Evolutionary conservation across 2,797 vertebrate genomes (phyloP).

Genomic region (Sciurus carolinensis): DNA sequence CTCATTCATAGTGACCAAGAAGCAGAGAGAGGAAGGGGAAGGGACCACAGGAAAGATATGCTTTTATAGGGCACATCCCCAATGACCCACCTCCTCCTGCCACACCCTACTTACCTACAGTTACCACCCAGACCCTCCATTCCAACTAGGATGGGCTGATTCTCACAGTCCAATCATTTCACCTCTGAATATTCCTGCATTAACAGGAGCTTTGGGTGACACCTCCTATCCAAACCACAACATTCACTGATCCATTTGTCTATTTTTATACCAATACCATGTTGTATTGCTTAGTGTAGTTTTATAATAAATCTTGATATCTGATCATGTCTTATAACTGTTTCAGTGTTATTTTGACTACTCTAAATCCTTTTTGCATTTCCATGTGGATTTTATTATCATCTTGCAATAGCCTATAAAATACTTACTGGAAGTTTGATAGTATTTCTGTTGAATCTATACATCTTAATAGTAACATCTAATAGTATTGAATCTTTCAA

Average conservation of each 20-base stretch:
- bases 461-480: not conserved
- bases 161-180: no score
- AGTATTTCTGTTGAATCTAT: not conserved
- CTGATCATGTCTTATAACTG: not conserved
- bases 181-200: no score
- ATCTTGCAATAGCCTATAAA: not conserved
- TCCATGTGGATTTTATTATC: conserved; percentile 28
- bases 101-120: no score
- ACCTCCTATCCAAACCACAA: no score
- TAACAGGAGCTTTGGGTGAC: no score
- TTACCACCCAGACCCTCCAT: no score
- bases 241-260: not conserved
- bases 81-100: no score
- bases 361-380: not conserved
- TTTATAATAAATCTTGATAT: conserved; percentile 42
- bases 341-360: conserved; percentile 20
- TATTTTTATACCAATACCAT: not conserved
- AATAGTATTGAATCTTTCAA: not conserved
- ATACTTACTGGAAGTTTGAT: not conserved
- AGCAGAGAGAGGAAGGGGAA: no score
- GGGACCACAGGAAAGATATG: no score
- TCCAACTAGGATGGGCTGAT: no score
- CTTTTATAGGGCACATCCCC: no score
- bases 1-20: no score
- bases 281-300: not conserved